Conservation (phyloP, 1,140 invertebrate species). For the Trachelipus rathkii region DNA sequence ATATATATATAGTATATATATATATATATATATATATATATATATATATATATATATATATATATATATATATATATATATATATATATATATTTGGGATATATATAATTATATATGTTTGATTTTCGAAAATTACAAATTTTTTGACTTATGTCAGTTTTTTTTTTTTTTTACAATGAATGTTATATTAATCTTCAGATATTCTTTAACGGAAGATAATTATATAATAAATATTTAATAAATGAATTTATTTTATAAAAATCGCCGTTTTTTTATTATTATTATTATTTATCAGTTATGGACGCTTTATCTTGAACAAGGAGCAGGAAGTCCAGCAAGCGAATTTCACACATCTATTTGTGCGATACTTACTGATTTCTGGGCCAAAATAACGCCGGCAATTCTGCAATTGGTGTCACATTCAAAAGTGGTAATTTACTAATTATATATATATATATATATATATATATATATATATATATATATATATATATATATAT, state of each 20-base stretch:
- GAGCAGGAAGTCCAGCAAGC: slow-evolving; percentile 62
- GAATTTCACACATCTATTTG: slow-evolving; percentile 68
- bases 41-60: too few relatives aligned
- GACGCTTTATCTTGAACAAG: slow-evolving; percentile 95
- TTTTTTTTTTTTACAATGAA: too few relatives aligned
- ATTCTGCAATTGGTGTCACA: slow-evolving; percentile 88
- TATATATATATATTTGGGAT: too few relatives aligned
- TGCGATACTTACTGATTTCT: slow-evolving; percentile 93
- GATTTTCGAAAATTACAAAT: too few relatives aligned
- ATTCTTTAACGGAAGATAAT: too few relatives aligned
- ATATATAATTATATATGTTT: too few relatives aligned
- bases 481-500: slow-evolving; percentile 16
- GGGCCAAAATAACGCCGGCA: slow-evolving; percentile 93
- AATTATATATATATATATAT: slow-evolving; percentile 45
- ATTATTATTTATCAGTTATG: slow-evolving; percentile 68
- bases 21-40: too few relatives aligned
- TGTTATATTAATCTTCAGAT: too few relatives aligned
- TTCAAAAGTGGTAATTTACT: slow-evolving; percentile 90
- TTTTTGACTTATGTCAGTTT: too few relatives aligned
- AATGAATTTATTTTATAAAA: neutral
- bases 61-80: too few relatives aligned
- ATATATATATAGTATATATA: too few relatives aligned
- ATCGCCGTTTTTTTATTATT: slow-evolving; percentile 3
- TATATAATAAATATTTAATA: too few relatives aligned
- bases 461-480: slow-evolving; percentile 27